Evolutionary conservation across 2,888 invertebrate species (phyloP), one percentile per base, ranked within the genome.

Genomic region (Macaria notata): DNA sequence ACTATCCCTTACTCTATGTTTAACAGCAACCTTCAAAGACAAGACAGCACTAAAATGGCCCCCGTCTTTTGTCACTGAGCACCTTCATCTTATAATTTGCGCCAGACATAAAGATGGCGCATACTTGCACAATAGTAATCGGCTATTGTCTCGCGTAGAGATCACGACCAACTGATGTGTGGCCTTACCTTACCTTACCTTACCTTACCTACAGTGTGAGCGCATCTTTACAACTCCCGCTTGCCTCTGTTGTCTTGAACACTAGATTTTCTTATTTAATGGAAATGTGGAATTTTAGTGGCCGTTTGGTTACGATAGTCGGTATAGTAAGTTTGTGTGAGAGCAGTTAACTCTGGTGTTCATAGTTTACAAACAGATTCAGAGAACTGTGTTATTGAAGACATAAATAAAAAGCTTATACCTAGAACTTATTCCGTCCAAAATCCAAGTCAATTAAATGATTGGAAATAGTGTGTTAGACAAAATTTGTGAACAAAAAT

Each of bases 111-210:
- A 63, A 62, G 69, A 70, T 62, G 72, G 71, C 69, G 69, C 69
- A 73, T 73, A 75, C 75, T 76, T 77, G 75, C 76, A 76, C 76
- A 79, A 81, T 78, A 75, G 81, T 86, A 86, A 88, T 88, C 84
- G 83, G 71, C 87, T 76, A 88, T 88, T 88, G 88, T 89, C 81
- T 84, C 65, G 65, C 62, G 45, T 63, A 56, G 64, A 66, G 72
- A 83, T 87, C 89, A 89, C 89, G 88, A 89, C 70, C 75, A 64
- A 56, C 71, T 84, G 84, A 87, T 84, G 79, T 76, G 79, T 76
- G 70, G 69, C 69, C 65, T 62, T 75, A 69, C 74, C 65, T 55
- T 19, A 19, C 19, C 19, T 19, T 19, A 19, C 19, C 19, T 19
- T 19, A 19, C 19, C 19, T 19, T 19, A 19, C 19, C 19, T 44